phyloP scores from a whole-genome alignment of 1,140 invertebrate genomes.

The Drosophila oshimai region DNA sequence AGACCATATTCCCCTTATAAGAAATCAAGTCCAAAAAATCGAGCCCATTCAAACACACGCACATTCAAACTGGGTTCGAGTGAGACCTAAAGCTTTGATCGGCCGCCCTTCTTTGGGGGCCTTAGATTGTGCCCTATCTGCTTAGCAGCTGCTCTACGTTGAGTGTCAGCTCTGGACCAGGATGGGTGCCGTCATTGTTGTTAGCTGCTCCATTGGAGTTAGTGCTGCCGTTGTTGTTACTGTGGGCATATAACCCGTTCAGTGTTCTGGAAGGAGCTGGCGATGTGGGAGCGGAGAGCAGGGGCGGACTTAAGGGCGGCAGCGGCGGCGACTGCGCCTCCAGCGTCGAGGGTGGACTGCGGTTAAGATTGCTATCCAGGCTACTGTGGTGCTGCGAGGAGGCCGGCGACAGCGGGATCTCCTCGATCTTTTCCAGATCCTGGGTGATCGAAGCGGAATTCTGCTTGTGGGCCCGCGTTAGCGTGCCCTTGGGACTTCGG shows the following conservation, averaged over 20 bases:
- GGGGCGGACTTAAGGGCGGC: constrained; percentile 44
- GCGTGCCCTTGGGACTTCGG: constrained; percentile 71
- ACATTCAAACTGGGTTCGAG: constrained; percentile 11
- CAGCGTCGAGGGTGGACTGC: constrained; percentile 73
- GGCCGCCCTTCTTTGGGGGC: constrained; percentile 2
- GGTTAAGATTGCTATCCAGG: constrained; percentile 79
- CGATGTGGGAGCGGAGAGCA: constrained; percentile 72
- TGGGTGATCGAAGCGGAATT: constrained; percentile 88
- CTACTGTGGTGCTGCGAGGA: constrained; percentile 78
- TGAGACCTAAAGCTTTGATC: constrained; percentile 62
- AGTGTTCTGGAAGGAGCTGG: constrained; percentile 68
- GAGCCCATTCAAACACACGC: neutral
- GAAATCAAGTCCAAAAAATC: no score
- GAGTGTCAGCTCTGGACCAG: constrained; percentile 60
- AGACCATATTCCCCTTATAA: neutral
- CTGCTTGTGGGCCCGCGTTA: constrained; percentile 85
- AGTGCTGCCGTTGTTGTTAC: constrained; percentile 17
- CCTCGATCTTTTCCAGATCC: constrained; percentile 88
- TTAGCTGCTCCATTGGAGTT: constrained; percentile 6
- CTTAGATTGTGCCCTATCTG: constrained; percentile 82
- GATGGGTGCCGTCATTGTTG: constrained; percentile 31
- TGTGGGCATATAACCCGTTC: constrained; percentile 55
- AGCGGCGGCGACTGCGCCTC: constrained; percentile 70
- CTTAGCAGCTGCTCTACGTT: constrained; percentile 74
- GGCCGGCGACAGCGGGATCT: constrained; percentile 84